Conservation (phyloP, 64 coral and sea anemone genomes). For the Trachythela sp. region DNA sequence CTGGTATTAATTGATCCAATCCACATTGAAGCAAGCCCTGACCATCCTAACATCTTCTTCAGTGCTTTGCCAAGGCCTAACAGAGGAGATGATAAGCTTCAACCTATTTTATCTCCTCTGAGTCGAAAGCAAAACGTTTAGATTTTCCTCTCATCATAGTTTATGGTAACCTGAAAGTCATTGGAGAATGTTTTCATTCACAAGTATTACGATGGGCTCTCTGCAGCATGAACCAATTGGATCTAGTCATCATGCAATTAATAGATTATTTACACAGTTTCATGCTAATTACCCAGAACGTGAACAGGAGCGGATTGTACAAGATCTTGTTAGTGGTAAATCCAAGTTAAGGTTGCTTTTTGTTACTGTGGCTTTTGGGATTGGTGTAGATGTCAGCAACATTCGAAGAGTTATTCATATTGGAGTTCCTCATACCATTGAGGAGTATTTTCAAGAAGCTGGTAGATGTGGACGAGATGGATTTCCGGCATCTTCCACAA, state of each 20-base stretch:
- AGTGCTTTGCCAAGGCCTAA: not conserved
- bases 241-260: not conserved
- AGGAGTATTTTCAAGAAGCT: conserved; percentile 58
- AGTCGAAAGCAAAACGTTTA: not conserved
- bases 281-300: too few relatives aligned
- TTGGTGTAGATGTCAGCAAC: conserved; percentile 38
- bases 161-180: not conserved
- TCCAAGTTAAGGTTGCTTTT: conserved; percentile 50
- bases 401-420: conserved; percentile 54
- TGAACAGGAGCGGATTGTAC: conserved; percentile 29
- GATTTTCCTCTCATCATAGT: not conserved
- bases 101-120: not conserved
- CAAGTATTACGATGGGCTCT: not conserved
- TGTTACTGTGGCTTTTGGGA: conserved; percentile 56
- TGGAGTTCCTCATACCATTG: conserved; percentile 43
- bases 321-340: not conserved
- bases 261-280: conserved; percentile 49
- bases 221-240: conserved; percentile 12
- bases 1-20: not conserved
- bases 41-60: not conserved
- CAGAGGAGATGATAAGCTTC: too few relatives aligned
- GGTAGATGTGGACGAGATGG: conserved; percentile 50
- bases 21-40: not conserved
- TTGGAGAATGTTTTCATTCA: not conserved
- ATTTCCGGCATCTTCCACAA: not conserved